Base-by-base conservation (phyloP, 2,888 invertebrate genomes). In the Tethea ocularis region DNA sequence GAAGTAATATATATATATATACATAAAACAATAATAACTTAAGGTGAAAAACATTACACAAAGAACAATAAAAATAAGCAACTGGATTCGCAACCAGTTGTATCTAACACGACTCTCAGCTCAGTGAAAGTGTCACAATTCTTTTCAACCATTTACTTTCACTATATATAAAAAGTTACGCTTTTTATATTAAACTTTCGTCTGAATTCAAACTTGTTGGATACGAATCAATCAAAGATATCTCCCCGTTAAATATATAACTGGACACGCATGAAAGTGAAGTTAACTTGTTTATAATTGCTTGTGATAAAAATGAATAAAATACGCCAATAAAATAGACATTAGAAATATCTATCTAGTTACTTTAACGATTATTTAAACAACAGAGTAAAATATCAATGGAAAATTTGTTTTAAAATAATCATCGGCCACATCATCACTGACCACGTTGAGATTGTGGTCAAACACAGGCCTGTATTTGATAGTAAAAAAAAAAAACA, bases 71-170 rank as follows among this genome's bases (percentile, higher is more conserved):
- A 60, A 58, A 63, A 41, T 33, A 57, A 67, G 58, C 59, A 56
- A 60, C 29, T 65, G 51, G 62, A 63, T 64, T 67, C 36, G 57
- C 66, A 58, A 73, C 67, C 67, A 62, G 68, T 67, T 72, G 64
- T 71, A 70, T 77, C 72, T 71, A 63, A 57, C 26, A 61, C 63
- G 68, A 71, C 73, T 74, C 66, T 58, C 57, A 20, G 63, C 59
- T 56, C 36, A 63, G 82, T 73, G 86, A 86, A 86, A 90, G 89
- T 88, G 83, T 86, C 85, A 75, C 83, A 81, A 69, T 75, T 76
- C 68, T 67, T 62, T 56, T 57, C 56, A 63, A 68, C 64, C 63
- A 26, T 64, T 69, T 73, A 84, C 89, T 89, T 89, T 89, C 89
- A 80, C 89, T 84, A 62, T 62, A 61, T 75, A 61, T 67, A 62